Conservation (phyloP, 2,888 invertebrate species). For the Lasius platythorax region DNA sequence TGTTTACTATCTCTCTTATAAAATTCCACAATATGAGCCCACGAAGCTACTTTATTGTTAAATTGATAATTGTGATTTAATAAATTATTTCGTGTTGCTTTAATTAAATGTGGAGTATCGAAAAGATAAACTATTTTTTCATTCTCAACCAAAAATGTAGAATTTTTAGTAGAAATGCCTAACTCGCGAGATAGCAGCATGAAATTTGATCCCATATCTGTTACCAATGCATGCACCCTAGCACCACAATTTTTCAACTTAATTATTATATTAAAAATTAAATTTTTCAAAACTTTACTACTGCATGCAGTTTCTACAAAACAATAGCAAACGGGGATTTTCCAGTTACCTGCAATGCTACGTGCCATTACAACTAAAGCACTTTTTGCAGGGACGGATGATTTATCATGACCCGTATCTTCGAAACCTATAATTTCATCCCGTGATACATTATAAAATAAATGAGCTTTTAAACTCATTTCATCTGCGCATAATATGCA, state of each 20-base stretch:
- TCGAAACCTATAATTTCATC: constrained; percentile 1
- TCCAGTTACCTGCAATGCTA: neutral
- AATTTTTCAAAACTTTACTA: neutral
- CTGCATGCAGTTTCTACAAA: neutral
- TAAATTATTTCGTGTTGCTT: neutral
- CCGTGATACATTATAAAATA: neutral
- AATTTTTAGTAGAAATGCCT: neutral
- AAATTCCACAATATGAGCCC: neutral
- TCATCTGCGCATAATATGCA: constrained; percentile 15
- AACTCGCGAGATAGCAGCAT: neutral
- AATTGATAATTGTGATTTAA: neutral
- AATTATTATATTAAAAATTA: neutral
- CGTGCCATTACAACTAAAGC: neutral
- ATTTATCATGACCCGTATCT: neutral
- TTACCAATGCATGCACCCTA: neutral
- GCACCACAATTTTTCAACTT: neutral
- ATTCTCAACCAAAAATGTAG: neutral
- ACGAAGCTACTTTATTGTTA: neutral
- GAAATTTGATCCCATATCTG: neutral
- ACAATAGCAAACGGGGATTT: neutral
- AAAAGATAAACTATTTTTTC: neutral
- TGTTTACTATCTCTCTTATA: neutral
- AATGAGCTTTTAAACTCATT: constrained; percentile 1
- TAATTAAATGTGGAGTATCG: neutral
- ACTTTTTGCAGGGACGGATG: neutral